Percentiles rank a stretch among this genome's conserved stretches.
Conservation (phyloP, 1,140 invertebrate genomes). For the Wiebesia pumilae region DNA sequence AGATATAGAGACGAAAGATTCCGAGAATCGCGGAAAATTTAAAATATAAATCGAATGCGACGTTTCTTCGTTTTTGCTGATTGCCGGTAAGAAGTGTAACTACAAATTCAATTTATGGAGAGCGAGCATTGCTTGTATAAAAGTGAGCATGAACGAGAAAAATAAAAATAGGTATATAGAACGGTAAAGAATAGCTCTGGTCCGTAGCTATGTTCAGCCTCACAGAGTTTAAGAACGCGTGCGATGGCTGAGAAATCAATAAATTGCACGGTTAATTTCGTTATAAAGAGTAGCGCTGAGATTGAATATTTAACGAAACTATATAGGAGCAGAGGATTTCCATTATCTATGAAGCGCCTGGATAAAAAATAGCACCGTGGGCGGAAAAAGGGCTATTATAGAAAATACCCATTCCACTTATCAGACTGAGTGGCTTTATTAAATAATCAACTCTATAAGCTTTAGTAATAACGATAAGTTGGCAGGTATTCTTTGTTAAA, state of each 20-base stretch:
- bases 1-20: neutral
- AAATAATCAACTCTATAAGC: conserved; percentile 45
- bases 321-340: conserved; percentile 11
- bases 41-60: neutral
- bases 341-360: conserved; percentile 15
- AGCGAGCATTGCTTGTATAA: neutral
- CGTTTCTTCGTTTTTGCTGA: neutral
- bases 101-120: conserved; percentile 3
- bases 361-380: conserved; percentile 7
- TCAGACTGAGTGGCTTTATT: conserved; percentile 19
- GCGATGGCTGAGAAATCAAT: conserved; percentile 19
- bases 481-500: conserved; percentile 54
- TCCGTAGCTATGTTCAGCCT: neutral
- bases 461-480: neutral
- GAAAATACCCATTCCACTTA: neutral
- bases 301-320: conserved; percentile 39
- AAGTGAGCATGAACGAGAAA: neutral
- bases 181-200: neutral
- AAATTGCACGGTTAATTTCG: conserved; percentile 50
- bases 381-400: neutral
- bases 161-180: neutral
- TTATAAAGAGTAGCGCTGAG: conserved; percentile 25
- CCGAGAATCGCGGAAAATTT: conserved; percentile 2
- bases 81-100: neutral
- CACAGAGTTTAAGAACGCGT: neutral